phyloP scores from a whole-genome alignment of 2,797 vertebrate species.

The Cuniculus paca region DNA sequence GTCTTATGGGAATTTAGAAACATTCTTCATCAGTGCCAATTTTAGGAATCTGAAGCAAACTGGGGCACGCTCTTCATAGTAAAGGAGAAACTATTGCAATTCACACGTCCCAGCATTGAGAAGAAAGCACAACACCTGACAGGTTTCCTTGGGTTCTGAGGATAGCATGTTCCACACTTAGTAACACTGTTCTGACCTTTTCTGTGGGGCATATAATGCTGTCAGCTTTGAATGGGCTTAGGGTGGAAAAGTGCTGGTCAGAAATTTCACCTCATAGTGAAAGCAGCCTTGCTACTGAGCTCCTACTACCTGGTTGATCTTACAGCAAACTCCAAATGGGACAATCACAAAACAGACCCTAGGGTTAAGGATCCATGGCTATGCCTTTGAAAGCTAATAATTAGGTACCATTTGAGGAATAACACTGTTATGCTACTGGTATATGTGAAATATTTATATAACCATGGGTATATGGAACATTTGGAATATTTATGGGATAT shows the following conservation, averaged over 20 bases:
- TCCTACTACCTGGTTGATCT: not conserved
- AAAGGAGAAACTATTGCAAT: not conserved
- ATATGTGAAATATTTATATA: not conserved
- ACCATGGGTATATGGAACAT: not conserved
- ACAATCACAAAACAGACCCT: not conserved
- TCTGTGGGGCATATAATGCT: not conserved
- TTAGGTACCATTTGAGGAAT: not conserved
- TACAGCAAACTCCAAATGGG: not conserved
- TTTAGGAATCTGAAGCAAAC: constrained; percentile 11
- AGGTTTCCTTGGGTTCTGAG: not conserved
- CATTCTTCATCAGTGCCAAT: not conserved
- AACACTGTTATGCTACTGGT: not conserved
- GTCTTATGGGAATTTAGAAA: not conserved
- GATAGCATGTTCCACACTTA: not conserved
- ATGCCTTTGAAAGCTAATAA: not conserved
- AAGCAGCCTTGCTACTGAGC: not conserved
- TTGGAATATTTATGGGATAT: no score
- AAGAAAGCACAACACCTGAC: not conserved
- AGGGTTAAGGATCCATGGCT: not conserved
- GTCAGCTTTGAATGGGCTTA: not conserved
- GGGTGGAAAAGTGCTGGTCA: not conserved
- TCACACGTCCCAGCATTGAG: not conserved
- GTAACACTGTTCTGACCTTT: not conserved
- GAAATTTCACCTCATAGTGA: not conserved
- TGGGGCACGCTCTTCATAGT: not conserved